phyloP scores from a whole-genome alignment of 2,888 invertebrate genomes.

The Lithosia quadra region DNA sequence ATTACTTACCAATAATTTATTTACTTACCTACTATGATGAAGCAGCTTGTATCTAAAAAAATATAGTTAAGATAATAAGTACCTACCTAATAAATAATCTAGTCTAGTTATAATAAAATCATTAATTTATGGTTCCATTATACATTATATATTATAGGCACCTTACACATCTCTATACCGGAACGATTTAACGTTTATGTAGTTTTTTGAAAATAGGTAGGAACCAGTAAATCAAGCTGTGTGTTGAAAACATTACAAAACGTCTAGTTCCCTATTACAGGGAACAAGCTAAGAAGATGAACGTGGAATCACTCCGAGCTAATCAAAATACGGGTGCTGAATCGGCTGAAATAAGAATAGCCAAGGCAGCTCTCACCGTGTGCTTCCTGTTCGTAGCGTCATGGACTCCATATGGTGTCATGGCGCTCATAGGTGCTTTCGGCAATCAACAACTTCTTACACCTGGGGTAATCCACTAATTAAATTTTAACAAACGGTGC shows the following conservation, averaged over 20 bases:
- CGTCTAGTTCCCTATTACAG: slow-evolving; percentile 54
- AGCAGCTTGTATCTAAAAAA: not conserved
- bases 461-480: slow-evolving; percentile 84
- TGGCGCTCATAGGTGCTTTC: slow-evolving; percentile 93
- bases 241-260: not conserved
- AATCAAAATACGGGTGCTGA: slow-evolving; percentile 90
- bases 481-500: not conserved
- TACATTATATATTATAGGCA: no score
- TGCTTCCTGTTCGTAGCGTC: slow-evolving; percentile 94
- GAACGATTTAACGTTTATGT: no score
- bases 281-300: slow-evolving; percentile 94
- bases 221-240: no score
- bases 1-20: not conserved
- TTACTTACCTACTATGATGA: not conserved
- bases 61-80: not conserved
- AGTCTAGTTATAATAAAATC: no score
- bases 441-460: slow-evolving; percentile 91
- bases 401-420: slow-evolving; percentile 96
- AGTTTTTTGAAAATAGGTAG: no score
- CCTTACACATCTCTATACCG: no score
- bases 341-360: slow-evolving; percentile 94
- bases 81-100: no score
- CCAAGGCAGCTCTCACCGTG: slow-evolving; percentile 95
- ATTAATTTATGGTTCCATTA: no score
- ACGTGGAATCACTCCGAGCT: slow-evolving; percentile 93